Percentiles rank a stretch among this genome's conserved stretches.
Evolutionary conservation across 2,888 invertebrate genomes (phyloP).

Genomic region (Oxycera nigricornis): DNA sequence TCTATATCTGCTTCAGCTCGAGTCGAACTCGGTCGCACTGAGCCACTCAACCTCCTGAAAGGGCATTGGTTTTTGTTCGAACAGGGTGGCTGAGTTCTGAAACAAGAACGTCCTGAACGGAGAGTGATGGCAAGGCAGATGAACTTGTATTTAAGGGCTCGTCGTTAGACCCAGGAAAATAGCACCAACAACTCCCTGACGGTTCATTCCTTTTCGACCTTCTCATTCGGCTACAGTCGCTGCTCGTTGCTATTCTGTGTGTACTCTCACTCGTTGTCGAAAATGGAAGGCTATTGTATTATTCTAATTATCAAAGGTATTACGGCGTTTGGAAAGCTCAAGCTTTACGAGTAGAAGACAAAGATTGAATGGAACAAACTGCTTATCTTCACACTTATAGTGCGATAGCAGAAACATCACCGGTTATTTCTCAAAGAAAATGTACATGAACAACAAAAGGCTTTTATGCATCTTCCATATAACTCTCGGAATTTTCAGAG

Average conservation of each 20-base stretch:
- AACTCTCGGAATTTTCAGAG: too few relatives aligned
- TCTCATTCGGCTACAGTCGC: neutral
- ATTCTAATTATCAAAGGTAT: neutral
- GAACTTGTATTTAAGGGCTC: neutral
- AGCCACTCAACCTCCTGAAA: neutral
- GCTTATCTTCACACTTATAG: neutral
- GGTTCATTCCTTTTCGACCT: neutral
- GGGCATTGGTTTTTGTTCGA: neutral
- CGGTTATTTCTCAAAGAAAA: too few relatives aligned
- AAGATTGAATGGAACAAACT: neutral
- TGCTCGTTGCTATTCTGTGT: neutral
- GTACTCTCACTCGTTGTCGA: neutral
- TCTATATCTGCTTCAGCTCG: constrained; percentile 14
- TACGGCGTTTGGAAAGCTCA: neutral
- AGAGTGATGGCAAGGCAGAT: neutral
- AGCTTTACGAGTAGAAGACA: neutral
- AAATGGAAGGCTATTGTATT: neutral
- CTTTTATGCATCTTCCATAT: too few relatives aligned
- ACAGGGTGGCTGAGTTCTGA: neutral
- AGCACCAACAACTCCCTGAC: neutral
- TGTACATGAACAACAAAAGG: too few relatives aligned
- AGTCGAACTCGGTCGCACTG: neutral
- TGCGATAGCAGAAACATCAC: too few relatives aligned
- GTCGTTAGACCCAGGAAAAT: neutral
- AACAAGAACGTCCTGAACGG: neutral